Evolutionary conservation across 2,888 invertebrate species (phyloP), one percentile per base, ranked within the genome.

Genomic region (Apamea sordens): DNA sequence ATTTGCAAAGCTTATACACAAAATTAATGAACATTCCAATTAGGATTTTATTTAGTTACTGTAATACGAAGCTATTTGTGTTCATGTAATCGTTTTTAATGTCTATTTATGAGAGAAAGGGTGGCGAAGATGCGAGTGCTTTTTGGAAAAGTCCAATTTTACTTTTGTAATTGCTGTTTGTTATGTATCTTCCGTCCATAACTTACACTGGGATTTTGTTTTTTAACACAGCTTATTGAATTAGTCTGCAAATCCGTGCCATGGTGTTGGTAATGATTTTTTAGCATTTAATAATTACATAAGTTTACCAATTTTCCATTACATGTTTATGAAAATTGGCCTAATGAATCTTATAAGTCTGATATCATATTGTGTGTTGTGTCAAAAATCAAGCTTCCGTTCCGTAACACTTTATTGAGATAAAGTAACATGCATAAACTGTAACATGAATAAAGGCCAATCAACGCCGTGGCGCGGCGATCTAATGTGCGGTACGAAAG

Each of bases 21-120:
- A 88, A 88, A 82, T 84, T 84, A 73, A 84, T 80, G 67, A 84
- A 89, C 89, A 89, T 89, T 89, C 89, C 89, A 89, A 88, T 86
- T 84, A 89, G 79, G 80, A 73, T 77, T 89, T 89, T 84, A 88
- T 86, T 84, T 73, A 73, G 69, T 85, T 86, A 81, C 84, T 82
- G 74, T 76, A 84, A 69, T 84, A 77, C 69, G 76, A 83, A 80
- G 76, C 65, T 80, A 74, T 56, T 81, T 86, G 77, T 87, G 76
- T 83, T 87, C 77, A 78, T 74, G 67, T 79, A 61, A 77, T 80
- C 70, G 77, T 83, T 76, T 73, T 80, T 72, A 61, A 74, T 78
- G 81, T 83, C 82, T 88, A 82, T 84, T 82, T 86, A 84, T 61
- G 80, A 77, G 61, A 56, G 65, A 32, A 75, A 71, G 44, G 63